Evolutionary conservation across 2,113 vertebrate species (phyloP).

Genomic region (Speoplatyrhinus poulsoni): DNA sequence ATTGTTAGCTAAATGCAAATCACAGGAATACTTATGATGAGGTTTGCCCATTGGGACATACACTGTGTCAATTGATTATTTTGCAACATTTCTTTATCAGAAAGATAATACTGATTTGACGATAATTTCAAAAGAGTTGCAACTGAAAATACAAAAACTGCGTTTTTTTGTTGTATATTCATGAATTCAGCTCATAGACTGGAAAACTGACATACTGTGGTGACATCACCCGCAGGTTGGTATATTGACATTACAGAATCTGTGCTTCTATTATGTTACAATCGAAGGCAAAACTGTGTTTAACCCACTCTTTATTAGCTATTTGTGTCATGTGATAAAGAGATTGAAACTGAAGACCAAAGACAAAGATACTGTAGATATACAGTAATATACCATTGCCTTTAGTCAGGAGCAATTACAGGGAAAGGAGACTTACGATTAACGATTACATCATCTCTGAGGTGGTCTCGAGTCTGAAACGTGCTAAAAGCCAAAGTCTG

Average conservation of each 20-base stretch:
- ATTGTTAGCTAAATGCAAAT: neutral
- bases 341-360: no score
- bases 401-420: constrained; percentile 36
- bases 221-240: neutral
- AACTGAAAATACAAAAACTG: neutral
- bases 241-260: no score
- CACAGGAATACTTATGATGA: constrained; percentile 12
- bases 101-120: constrained; percentile 4
- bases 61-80: constrained; percentile 35
- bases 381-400: no score
- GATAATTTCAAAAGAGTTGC: neutral
- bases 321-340: no score
- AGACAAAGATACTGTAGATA: no score
- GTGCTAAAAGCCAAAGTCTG: constrained; percentile 55
- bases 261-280: no score
- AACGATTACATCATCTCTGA: constrained; percentile 67
- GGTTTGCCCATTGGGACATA: constrained; percentile 25
- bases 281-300: no score
- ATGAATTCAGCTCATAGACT: constrained; percentile 40
- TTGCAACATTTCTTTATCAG: constrained; percentile 28
- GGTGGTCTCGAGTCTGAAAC: constrained; percentile 55
- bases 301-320: no score
- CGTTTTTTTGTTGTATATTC: constrained; percentile 24
- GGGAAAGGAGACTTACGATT: constrained; percentile 54
- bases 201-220: constrained; percentile 30